Evolutionary conservation across 2,888 invertebrate genomes (phyloP).

Genomic region (Dascillus cervinus): DNA sequence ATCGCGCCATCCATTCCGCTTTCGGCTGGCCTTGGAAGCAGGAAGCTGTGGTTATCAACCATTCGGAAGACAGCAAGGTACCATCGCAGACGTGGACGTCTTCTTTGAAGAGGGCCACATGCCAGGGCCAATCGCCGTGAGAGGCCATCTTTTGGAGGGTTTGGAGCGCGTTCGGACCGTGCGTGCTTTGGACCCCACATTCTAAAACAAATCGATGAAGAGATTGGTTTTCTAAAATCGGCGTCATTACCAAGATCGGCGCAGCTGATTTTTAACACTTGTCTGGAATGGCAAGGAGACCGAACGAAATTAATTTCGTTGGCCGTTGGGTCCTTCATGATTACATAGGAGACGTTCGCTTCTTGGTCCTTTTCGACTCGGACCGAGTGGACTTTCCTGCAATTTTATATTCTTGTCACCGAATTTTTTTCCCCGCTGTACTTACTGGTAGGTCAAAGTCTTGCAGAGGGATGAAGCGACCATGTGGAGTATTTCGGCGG

Average conservation of each 20-base stretch:
- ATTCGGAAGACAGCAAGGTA: slow-evolving; percentile 69
- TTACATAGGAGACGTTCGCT: slow-evolving; percentile 60
- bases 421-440: too few species aligned
- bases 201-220: too few species aligned
- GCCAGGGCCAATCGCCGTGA: slow-evolving; percentile 92
- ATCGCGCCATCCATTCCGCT: slow-evolving; percentile 77
- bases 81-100: slow-evolving; percentile 86
- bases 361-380: slow-evolving; percentile 56
- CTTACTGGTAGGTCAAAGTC: slow-evolving; percentile 68
- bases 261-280: slow-evolving; percentile 74
- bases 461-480: slow-evolving; percentile 73
- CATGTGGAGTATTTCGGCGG: slow-evolving; percentile 47
- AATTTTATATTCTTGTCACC: too few species aligned
- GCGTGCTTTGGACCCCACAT: slow-evolving; percentile 38
- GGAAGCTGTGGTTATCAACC: slow-evolving; percentile 81
- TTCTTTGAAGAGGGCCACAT: slow-evolving; percentile 72
- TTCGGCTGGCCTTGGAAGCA: slow-evolving; percentile 82
- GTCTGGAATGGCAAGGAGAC: slow-evolving; percentile 64
- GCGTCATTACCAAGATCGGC: slow-evolving; percentile 63
- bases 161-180: slow-evolving; percentile 24
- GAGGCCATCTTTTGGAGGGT: slow-evolving; percentile 61
- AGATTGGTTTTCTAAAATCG: slow-evolving; percentile 5
- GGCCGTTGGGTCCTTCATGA: slow-evolving; percentile 74
- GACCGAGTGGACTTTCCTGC: slow-evolving; percentile 62
- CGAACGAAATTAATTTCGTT: slow-evolving; percentile 75